Evolutionary conservation across 1,140 invertebrate species (phyloP).

Genomic region (Psilanteris sp.): DNA sequence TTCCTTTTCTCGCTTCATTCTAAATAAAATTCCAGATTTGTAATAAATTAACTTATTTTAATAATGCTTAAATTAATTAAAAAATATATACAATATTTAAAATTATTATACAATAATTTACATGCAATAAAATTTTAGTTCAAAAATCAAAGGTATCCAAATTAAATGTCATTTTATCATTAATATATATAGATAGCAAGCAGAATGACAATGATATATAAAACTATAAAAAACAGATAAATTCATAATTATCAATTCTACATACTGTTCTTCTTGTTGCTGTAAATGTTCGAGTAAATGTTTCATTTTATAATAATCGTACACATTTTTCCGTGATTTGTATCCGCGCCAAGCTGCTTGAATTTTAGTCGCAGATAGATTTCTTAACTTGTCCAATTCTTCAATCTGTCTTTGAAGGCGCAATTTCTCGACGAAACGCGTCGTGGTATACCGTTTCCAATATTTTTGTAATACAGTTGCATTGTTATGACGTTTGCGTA

Average conservation of each 20-base stretch:
- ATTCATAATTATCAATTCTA: neutral
- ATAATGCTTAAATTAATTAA: no score
- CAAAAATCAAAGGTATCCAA: no score
- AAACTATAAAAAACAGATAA: no score
- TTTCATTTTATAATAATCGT: slow-evolving; percentile 43
- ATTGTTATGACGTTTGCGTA: slow-evolving; percentile 48
- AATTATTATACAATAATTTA: no score
- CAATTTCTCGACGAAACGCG: slow-evolving; percentile 27
- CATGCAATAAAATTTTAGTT: no score
- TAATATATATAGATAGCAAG: no score
- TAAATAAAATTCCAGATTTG: slow-evolving; percentile 26
- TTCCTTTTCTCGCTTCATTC: slow-evolving; percentile 49
- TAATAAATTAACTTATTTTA: no score
- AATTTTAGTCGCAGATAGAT: slow-evolving; percentile 63
- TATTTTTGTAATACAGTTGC: slow-evolving; percentile 62
- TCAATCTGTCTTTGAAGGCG: slow-evolving; percentile 33
- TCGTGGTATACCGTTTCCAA: slow-evolving; percentile 63
- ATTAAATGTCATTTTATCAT: no score
- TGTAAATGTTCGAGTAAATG: slow-evolving; percentile 48
- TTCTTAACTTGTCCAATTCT: slow-evolving; percentile 57
- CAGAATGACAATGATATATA: no score
- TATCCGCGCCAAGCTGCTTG: slow-evolving; percentile 69
- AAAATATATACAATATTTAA: no score
- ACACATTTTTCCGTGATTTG: slow-evolving; percentile 43
- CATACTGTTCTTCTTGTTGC: slow-evolving; percentile 46